phyloP scores from a whole-genome alignment of 2,113 vertebrate genomes.

The Chaenocephalus aceratus region DNA sequence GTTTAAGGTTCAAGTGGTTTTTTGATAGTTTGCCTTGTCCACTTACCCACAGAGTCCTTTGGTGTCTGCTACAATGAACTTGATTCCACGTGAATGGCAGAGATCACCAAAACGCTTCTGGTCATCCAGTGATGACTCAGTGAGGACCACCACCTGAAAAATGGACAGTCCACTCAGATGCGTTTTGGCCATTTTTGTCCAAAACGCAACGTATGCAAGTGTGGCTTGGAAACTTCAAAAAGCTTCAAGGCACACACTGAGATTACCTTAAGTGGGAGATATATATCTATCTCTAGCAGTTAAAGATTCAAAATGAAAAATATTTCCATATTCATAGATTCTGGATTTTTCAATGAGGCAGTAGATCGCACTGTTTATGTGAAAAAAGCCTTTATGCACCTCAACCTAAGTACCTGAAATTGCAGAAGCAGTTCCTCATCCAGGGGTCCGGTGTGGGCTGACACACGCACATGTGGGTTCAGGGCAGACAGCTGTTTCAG shows the following conservation, averaged over 20 bases:
- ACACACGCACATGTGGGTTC: constrained; percentile 83
- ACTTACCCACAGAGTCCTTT: constrained; percentile 92
- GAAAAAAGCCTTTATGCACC: not conserved
- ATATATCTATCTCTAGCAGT: not conserved
- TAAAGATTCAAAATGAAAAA: not conserved
- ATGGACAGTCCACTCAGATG: not conserved
- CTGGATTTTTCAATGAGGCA: not conserved
- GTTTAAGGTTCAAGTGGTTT: not conserved
- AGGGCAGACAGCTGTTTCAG: constrained; percentile 79
- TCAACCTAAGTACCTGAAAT: constrained; percentile 83
- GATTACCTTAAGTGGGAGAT: not conserved
- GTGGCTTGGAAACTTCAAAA: no score
- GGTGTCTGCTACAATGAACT: constrained; percentile 87
- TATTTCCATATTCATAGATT: not conserved
- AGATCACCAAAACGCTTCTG: constrained; percentile 84
- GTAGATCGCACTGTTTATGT: not conserved
- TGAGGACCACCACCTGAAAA: constrained; percentile 91
- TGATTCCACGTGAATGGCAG: constrained; percentile 84
- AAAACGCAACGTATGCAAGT: not conserved
- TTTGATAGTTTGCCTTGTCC: not conserved
- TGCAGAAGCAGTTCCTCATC: constrained; percentile 77
- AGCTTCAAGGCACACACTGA: no score
- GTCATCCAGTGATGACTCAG: constrained; percentile 87
- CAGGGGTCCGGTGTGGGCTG: constrained; percentile 70
- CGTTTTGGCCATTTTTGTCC: no score